Evolutionary conservation across 2,888 invertebrate species (phyloP).

Genomic region (Epinotia brunnichana): DNA sequence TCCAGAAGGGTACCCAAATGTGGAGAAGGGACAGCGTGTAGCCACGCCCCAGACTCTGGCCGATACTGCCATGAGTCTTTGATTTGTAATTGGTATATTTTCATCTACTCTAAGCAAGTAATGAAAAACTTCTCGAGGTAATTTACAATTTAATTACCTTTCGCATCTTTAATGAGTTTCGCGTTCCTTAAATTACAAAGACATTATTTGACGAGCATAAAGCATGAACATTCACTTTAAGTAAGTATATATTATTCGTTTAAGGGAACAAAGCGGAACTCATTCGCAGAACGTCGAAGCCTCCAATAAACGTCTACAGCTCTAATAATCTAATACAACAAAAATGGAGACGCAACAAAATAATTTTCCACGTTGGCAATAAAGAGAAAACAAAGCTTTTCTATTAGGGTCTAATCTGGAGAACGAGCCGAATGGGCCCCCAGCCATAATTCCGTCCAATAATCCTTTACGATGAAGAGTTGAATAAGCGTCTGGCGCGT

Average conservation of each 20-base stretch:
- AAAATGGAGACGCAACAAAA: constrained; percentile 47
- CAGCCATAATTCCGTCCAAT: constrained; percentile 59
- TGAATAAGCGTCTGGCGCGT: constrained; percentile 64
- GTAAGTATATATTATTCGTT: constrained; percentile 4
- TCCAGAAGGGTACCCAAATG: no score
- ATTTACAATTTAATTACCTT: constrained; percentile 11
- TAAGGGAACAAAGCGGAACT: constrained; percentile 12
- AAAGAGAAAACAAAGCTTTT: constrained; percentile 58
- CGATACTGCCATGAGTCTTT: no score
- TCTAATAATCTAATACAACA: constrained; percentile 43
- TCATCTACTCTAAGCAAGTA: background rate
- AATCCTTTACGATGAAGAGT: constrained; percentile 69
- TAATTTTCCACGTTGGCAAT: constrained; percentile 44
- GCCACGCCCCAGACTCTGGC: no score
- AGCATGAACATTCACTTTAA: constrained; percentile 5
- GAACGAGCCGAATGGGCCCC: constrained; percentile 50
- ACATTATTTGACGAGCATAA: background rate
- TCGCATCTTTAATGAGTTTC: background rate
- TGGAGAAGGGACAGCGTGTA: no score
- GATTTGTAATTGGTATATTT: background rate
- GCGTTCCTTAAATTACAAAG: constrained; percentile 6
- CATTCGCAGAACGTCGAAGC: constrained; percentile 7
- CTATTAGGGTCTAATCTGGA: constrained; percentile 61
- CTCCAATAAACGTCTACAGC: constrained; percentile 38
- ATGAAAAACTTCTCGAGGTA: constrained; percentile 4